Evolutionary conservation across 2,797 vertebrate species (phyloP).

Genomic region (Ataeniobius toweri): DNA sequence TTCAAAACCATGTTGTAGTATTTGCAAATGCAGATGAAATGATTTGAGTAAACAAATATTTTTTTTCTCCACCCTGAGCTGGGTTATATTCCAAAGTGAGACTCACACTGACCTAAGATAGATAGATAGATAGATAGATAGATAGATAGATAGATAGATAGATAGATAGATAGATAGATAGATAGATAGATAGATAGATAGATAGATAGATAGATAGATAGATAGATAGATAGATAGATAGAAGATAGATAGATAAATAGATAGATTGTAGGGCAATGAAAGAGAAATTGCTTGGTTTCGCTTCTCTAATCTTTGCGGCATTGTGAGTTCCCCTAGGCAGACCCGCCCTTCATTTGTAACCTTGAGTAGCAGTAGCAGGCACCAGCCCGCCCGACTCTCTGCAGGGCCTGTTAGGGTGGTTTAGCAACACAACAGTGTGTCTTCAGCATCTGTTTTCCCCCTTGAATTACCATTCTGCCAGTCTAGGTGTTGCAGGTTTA

Average conservation of each 20-base stretch:
- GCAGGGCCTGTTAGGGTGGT: slow-evolving; percentile 69
- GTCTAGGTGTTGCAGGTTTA: slow-evolving; percentile 39
- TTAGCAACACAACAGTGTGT: slow-evolving; percentile 52
- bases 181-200: slow-evolving; percentile 28
- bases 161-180: slow-evolving; percentile 3
- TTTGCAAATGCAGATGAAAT: slow-evolving; percentile 36
- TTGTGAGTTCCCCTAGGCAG: slow-evolving; percentile 33
- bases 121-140: slow-evolving; percentile 15
- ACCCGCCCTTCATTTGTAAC: slow-evolving; percentile 59
- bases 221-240: slow-evolving; percentile 17
- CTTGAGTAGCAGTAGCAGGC: slow-evolving; percentile 24
- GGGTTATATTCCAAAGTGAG: background rate
- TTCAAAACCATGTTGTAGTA: background rate
- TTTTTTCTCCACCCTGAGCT: background rate
- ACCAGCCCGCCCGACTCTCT: slow-evolving; percentile 49
- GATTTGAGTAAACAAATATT: slow-evolving; percentile 56
- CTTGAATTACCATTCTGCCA: slow-evolving; percentile 36
- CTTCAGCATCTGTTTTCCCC: slow-evolving; percentile 47
- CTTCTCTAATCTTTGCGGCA: background rate
- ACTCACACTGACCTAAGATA: background rate
- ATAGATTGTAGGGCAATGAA: background rate
- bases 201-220: slow-evolving; percentile 20
- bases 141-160: slow-evolving; percentile 36
- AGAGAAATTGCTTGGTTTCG: slow-evolving; percentile 1
- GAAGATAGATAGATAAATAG: slow-evolving; percentile 1